phyloP scores from a whole-genome alignment of 2,888 invertebrate genomes.

The Drosophila sordidapex region DNA sequence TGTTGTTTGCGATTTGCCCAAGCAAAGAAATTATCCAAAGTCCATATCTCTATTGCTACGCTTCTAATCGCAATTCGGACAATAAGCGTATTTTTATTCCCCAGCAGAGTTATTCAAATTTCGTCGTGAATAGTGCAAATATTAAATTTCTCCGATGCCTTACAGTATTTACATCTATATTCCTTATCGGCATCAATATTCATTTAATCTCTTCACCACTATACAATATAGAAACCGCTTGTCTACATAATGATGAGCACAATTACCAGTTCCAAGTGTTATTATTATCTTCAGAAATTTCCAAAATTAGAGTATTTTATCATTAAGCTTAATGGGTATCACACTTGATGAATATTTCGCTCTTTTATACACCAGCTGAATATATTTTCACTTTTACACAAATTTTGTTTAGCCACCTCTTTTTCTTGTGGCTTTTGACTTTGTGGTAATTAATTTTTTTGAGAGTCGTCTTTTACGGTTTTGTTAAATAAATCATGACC shows the following conservation, averaged over 20 bases:
- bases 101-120: neutral
- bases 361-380: constrained; percentile 1
- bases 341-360: neutral
- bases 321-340: constrained; percentile 6
- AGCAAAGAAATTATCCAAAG: neutral
- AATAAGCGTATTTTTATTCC: neutral
- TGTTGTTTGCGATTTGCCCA: neutral
- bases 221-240: neutral
- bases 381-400: constrained; percentile 72
- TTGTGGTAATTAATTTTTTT: constrained; percentile 67
- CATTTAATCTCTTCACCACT: neutral
- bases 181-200: neutral
- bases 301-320: neutral
- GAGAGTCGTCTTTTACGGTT: constrained; percentile 29
- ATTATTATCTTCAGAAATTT: neutral
- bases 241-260: neutral
- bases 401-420: constrained; percentile 34
- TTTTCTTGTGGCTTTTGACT: constrained; percentile 40
- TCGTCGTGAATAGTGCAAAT: neutral
- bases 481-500: constrained; percentile 60
- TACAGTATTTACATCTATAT: neutral
- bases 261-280: neutral
- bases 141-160: rapidly evolving
- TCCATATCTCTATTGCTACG: too few relatives aligned
- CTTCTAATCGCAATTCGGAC: neutral